These are phyloP conservation scores for Brachirus orientalis DNA, from an alignment of 2,113 vertebrate genomes.

Conservation along the genomic window DNA sequence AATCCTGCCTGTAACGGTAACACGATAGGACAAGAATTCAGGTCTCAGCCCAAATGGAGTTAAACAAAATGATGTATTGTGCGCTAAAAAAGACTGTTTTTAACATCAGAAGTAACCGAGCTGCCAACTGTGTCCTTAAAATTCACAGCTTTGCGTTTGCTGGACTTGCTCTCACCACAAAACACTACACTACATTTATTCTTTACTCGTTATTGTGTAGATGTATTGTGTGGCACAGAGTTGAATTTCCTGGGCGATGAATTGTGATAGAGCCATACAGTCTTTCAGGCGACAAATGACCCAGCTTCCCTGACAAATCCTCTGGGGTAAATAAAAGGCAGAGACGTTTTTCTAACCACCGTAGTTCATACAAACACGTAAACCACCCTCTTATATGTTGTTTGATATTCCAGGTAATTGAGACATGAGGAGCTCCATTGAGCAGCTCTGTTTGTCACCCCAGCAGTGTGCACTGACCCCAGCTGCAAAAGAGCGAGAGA, in stretches of 20 bases:
- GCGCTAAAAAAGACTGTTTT: background rate
- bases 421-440: slow-evolving; percentile 75
- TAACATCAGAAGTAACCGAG: background rate
- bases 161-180: slow-evolving; percentile 44
- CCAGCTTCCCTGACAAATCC: slow-evolving; percentile 39
- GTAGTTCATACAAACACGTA: slow-evolving; percentile 75
- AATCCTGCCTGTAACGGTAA: slow-evolving; percentile 29
- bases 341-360: slow-evolving; percentile 56
- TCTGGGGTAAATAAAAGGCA: slow-evolving; percentile 38
- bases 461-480: slow-evolving; percentile 34
- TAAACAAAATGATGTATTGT: slow-evolving; percentile 1
- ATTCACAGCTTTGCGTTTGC: background rate
- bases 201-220: slow-evolving; percentile 19
- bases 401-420: slow-evolving; percentile 79
- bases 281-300: slow-evolving; percentile 19
- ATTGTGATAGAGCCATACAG: slow-evolving; percentile 21
- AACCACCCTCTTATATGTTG: slow-evolving; percentile 68
- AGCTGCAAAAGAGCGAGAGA: slow-evolving; percentile 33
- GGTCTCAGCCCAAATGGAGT: background rate
- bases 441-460: slow-evolving; percentile 56
- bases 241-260: slow-evolving; percentile 38
- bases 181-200: slow-evolving; percentile 19
- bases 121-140: background rate
- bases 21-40: slow-evolving; percentile 32
- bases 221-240: slow-evolving; percentile 34